Evolutionary conservation across 2,888 invertebrate species (phyloP).

Genomic region (Catocala fraxini): DNA sequence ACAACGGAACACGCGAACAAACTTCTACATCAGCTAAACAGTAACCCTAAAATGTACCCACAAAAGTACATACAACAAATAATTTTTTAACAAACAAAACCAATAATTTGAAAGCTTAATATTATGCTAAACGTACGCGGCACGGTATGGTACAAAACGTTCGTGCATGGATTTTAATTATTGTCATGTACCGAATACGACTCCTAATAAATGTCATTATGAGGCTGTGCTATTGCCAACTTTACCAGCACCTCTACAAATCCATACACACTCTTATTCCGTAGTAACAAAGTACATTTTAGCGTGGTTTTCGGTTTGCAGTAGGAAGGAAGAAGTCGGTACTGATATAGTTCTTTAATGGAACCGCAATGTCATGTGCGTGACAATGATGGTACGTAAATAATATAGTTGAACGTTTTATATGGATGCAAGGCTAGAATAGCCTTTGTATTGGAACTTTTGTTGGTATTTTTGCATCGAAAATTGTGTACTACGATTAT

Average conservation of each 20-base stretch:
- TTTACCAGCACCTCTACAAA: slow-evolving; percentile 26
- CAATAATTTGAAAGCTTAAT: slow-evolving; percentile 76
- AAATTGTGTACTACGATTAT: slow-evolving; percentile 50
- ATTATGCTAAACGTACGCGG: slow-evolving; percentile 81
- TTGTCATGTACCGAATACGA: slow-evolving; percentile 86
- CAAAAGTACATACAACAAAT: slow-evolving; percentile 56
- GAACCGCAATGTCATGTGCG: slow-evolving; percentile 81
- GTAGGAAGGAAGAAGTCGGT: slow-evolving; percentile 51
- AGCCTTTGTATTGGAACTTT: slow-evolving; percentile 65
- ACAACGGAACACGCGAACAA: slow-evolving; percentile 40
- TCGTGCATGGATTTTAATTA: slow-evolving; percentile 88
- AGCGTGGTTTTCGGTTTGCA: slow-evolving; percentile 8
- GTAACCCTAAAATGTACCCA: slow-evolving; percentile 40
- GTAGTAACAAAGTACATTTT: slow-evolving; percentile 41
- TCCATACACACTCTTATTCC: slow-evolving; percentile 26
- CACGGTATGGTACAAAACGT: slow-evolving; percentile 80
- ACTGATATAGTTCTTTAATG: slow-evolving; percentile 82
- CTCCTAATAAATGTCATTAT: slow-evolving; percentile 87
- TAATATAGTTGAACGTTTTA: slow-evolving; percentile 76
- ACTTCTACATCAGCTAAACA: slow-evolving; percentile 39
- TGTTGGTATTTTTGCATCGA: slow-evolving; percentile 59
- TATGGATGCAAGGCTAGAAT: slow-evolving; percentile 68
- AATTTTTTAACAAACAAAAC: slow-evolving; percentile 60
- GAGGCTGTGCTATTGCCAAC: slow-evolving; percentile 71
- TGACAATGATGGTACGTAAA: slow-evolving; percentile 84